phyloP scores from a whole-genome alignment of 2,888 invertebrate species.

The Cepaea hortensis region DNA sequence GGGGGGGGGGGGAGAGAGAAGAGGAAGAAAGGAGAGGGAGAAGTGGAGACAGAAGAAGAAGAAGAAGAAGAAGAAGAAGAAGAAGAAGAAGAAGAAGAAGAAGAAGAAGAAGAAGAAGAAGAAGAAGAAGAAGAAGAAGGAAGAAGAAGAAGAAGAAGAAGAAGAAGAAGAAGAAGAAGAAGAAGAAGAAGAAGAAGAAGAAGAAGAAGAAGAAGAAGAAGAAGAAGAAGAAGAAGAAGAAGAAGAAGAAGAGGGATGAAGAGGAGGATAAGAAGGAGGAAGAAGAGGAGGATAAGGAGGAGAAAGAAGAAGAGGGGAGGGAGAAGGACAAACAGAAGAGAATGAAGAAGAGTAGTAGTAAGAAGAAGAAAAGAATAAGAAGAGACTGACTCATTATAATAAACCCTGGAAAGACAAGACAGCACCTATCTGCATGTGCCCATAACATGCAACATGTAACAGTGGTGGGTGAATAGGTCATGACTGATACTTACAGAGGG shows the following conservation, averaged over 20 bases:
- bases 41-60: neutral
- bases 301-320: neutral
- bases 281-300: neutral
- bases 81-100: neutral
- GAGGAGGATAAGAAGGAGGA: neutral
- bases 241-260: neutral
- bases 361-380: too few relatives aligned
- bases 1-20: neutral
- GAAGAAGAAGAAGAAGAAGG: neutral
- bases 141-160: neutral
- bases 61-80: neutral
- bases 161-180: neutral
- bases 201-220: neutral
- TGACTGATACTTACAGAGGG: too few relatives aligned
- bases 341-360: neutral
- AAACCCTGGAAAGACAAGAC: neutral
- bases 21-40: neutral
- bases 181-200: neutral
- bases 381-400: neutral
- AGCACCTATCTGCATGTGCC: too few relatives aligned
- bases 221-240: neutral
- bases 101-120: neutral
- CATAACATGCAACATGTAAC: too few relatives aligned
- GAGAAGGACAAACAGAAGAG: neutral
- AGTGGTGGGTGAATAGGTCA: too few relatives aligned